phyloP scores from a whole-genome alignment of 2,113 vertebrate species.

The Phainopepla nitens region DNA sequence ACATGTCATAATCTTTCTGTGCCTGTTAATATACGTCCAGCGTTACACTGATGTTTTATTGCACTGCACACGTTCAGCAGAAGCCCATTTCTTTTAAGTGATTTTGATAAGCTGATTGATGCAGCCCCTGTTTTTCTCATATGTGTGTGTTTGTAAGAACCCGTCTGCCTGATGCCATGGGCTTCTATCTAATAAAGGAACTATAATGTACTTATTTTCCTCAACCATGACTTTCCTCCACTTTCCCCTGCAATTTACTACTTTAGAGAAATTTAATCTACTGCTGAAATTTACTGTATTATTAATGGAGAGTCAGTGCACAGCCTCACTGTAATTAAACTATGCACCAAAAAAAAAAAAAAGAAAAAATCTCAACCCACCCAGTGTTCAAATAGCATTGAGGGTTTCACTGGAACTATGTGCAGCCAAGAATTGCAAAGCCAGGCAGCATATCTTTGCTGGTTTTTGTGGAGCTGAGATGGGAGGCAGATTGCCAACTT shows the following conservation, averaged over 20 bases:
- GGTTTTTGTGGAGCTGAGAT: neutral
- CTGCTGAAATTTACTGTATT: conserved; percentile 77
- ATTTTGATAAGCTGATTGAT: conserved; percentile 66
- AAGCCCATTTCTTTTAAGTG: conserved; percentile 47
- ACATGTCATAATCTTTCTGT: conserved; percentile 23
- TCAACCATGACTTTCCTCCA: conserved; percentile 25
- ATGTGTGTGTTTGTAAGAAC: conserved; percentile 40
- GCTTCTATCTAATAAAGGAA: conserved; percentile 70
- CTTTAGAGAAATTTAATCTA: conserved; percentile 83
- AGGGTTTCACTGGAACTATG: neutral
- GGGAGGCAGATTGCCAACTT: neutral
- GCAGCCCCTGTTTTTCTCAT: conserved; percentile 48
- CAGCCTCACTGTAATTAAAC: conserved; percentile 73
- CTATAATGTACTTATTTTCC: conserved; percentile 58
- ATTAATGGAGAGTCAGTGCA: conserved; percentile 78
- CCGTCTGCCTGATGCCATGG: conserved; percentile 54
- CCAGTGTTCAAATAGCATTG: neutral
- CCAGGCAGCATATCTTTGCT: neutral
- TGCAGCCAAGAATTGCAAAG: neutral
- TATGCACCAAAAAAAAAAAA: neutral
- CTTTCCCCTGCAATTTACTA: conserved; percentile 66
- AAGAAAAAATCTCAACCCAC: neutral
- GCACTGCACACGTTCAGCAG: conserved; percentile 36
- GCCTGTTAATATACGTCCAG: conserved; percentile 35
- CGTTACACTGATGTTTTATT: conserved; percentile 55